Evolutionary conservation across 2,797 vertebrate species (phyloP).

Genomic region (Clarias pachynema): DNA sequence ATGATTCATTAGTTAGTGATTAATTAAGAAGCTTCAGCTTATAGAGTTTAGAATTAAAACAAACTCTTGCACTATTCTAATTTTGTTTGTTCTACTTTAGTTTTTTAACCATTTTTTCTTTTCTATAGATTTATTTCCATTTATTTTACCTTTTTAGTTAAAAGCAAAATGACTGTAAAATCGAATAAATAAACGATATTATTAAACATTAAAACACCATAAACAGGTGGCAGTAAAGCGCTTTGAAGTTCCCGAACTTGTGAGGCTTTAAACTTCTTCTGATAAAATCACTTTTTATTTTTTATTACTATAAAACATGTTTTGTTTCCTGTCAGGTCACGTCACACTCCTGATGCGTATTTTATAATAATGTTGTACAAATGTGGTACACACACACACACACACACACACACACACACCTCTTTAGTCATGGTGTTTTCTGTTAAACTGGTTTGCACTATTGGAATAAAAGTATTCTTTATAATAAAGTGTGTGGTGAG

Average conservation of each 20-base stretch:
- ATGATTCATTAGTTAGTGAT: not conserved
- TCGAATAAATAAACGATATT: not conserved
- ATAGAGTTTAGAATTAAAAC: not conserved
- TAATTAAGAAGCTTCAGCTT: not conserved
- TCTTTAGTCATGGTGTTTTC: not conserved
- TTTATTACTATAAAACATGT: not conserved
- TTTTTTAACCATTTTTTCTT: not conserved
- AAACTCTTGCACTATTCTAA: not conserved
- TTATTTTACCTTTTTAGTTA: not conserved
- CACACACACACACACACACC: constrained; percentile 9
- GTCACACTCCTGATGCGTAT: not conserved
- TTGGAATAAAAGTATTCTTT: constrained; percentile 5
- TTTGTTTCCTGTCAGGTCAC: not conserved
- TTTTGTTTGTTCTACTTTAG: not conserved
- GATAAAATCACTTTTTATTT: not conserved
- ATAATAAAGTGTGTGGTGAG: not conserved
- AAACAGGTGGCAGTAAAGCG: not conserved
- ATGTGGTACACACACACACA: not conserved
- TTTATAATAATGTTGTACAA: not conserved
- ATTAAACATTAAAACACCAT: not conserved
- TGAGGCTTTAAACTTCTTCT: not conserved
- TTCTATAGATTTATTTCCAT: not conserved
- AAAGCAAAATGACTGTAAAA: not conserved
- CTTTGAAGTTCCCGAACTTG: not conserved
- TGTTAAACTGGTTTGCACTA: not conserved